Base-by-base conservation (phyloP, 2,113 vertebrate genomes). In the Pseudorhombus dupliciocellatus region DNA sequence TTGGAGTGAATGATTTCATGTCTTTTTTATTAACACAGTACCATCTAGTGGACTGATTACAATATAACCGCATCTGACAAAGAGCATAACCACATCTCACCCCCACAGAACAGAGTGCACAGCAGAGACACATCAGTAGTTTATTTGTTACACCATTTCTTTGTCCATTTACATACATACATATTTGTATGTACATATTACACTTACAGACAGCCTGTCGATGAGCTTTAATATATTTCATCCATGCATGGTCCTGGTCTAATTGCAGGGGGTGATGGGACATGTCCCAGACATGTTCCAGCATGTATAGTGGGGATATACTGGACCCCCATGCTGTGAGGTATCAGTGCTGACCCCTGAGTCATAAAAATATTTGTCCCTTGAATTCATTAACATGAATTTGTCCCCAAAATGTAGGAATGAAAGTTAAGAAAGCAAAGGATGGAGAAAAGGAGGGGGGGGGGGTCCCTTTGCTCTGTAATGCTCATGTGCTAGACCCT, bases 21-120 rank as follows among this genome's bases (percentile, higher is more conserved):
- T 50, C n/a, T 10, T 14, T 20, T n/a, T 56, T 37, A 11, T 53
- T 25, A 28, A 11, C 3, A 56, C 50, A 76, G 8, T 10, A 4
- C 79, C 86, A 79, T 76, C 87, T 83, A 67, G 75, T 81, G 84
- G 83, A 44, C 42, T 5, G 3, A 0, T 21, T 10, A 4, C 6
- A 18, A 28, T 12, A 83, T 22, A 5, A 56, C 67, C 71, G 0
- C 0, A 2, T 14, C 16, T 11, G 11, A 51, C 20, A 51, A 50
- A 46, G 37, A 40, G 11, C 5, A 16, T 8, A 40, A 40, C 8
- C 1, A 44, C 8, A n/a, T 1, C n/a, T 9, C n/a, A 50, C 5
- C 15, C 40, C 12, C 4, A 4, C 40, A 44, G 40, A 44, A 44
- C 5, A 42, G 40, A 16, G 15, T 44, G 40, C 4, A 18, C 4